phyloP scores from a whole-genome alignment of 2,113 vertebrate species.

The Heteronetta atricapilla region DNA sequence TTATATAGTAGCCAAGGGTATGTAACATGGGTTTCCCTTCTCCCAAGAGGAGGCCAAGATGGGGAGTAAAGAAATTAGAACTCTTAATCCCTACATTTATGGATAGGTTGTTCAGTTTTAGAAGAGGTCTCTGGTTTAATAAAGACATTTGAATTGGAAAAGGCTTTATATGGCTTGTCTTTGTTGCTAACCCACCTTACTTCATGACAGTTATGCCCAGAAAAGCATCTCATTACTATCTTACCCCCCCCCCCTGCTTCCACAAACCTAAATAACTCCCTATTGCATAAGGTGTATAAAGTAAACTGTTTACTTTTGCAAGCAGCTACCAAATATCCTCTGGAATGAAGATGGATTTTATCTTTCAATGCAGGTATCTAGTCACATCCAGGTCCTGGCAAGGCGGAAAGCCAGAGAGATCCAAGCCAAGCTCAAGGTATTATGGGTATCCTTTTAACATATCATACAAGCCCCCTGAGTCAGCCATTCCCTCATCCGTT shows the following conservation, averaged over 20 bases:
- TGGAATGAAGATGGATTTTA: constrained; percentile 2
- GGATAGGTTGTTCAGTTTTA: neutral
- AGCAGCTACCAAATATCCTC: neutral
- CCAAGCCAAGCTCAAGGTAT: constrained; percentile 98
- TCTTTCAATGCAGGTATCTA: constrained; percentile 86
- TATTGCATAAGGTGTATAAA: neutral
- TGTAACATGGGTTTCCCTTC: neutral
- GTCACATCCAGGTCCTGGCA: constrained; percentile 96
- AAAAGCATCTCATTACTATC: neutral
- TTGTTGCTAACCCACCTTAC: neutral
- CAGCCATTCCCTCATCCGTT: neutral
- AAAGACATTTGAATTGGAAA: neutral
- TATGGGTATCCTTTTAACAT: neutral
- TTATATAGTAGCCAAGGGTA: neutral
- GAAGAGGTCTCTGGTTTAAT: neutral
- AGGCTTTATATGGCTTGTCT: neutral
- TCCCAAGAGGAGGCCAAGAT: neutral
- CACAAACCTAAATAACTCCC: neutral
- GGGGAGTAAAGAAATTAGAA: neutral
- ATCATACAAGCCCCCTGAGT: neutral
- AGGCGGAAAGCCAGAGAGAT: constrained; percentile 96
- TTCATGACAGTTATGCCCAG: neutral
- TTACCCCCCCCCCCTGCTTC: neutral
- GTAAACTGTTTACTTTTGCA: neutral
- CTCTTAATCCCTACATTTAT: neutral